phyloP scores from a whole-genome alignment of 2,888 invertebrate species.

The Sisyra terminalis region DNA sequence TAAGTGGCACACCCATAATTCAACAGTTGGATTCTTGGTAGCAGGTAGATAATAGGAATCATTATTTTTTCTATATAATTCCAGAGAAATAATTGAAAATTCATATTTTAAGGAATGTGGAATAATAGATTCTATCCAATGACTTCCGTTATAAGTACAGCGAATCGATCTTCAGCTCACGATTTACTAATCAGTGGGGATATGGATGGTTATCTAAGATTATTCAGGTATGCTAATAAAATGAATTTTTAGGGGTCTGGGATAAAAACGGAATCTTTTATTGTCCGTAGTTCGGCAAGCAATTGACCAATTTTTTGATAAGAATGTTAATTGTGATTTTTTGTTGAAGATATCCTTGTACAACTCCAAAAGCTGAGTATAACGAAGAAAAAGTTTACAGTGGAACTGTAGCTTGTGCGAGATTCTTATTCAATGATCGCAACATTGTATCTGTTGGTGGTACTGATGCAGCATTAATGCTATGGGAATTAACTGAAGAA shows the following conservation, averaged over 20 bases:
- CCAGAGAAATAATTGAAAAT: background rate
- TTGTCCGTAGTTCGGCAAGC: too few species aligned
- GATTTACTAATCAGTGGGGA: slow-evolving; percentile 75
- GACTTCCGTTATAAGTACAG: slow-evolving; percentile 66
- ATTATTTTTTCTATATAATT: too few species aligned
- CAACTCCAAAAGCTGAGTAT: slow-evolving; percentile 73
- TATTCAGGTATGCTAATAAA: slow-evolving; percentile 59
- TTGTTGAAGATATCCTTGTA: slow-evolving; percentile 57
- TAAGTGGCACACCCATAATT: slow-evolving; percentile 78
- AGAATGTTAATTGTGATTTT: too few species aligned
- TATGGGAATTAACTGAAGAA: slow-evolving; percentile 77
- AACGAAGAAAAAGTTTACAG: slow-evolving; percentile 80
- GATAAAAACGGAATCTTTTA: too few species aligned
- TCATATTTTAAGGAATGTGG: slow-evolving; percentile 54
- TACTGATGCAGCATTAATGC: slow-evolving; percentile 74
- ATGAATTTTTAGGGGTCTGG: too few species aligned
- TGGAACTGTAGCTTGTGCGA: slow-evolving; percentile 58
- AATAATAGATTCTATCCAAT: slow-evolving; percentile 77
- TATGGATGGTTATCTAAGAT: slow-evolving; percentile 71
- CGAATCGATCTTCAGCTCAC: slow-evolving; percentile 66
- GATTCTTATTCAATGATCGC: slow-evolving; percentile 76
- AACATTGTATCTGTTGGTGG: slow-evolving; percentile 76
- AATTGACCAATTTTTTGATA: too few species aligned
- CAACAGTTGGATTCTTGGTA: slow-evolving; percentile 73
- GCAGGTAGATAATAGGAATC: slow-evolving; percentile 64